A percentile compares a stretch with the other conserved stretches of the same genome.
Conservation (phyloP, 2,888 invertebrate genomes). For the Byasa hedistus region DNA sequence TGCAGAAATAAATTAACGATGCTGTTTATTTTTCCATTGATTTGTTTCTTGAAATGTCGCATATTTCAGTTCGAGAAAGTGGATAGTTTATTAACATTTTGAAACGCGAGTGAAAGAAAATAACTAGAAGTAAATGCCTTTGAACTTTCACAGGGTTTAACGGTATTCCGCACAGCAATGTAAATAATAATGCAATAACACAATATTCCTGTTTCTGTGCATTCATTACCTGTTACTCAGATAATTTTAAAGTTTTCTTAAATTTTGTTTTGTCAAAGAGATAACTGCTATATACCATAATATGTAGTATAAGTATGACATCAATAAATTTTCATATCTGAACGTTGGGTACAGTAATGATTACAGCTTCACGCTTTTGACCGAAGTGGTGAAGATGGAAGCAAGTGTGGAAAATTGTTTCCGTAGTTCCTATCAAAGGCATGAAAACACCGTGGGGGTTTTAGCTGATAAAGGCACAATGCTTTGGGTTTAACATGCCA, state of each 20-base stretch:
- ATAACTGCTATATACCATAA: too few species aligned
- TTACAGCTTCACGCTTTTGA: background rate
- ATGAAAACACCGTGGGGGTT: too few species aligned
- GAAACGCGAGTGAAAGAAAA: background rate
- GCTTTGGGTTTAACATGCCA: too few species aligned
- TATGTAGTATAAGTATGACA: too few species aligned
- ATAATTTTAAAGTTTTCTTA: too few species aligned
- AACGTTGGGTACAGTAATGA: background rate
- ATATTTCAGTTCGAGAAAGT: conserved; percentile 15
- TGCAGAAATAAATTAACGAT: background rate
- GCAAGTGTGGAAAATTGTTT: too few species aligned
- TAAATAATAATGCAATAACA: background rate
- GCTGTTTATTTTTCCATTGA: conserved; percentile 2
- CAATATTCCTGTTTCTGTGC: background rate
- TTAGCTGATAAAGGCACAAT: too few species aligned
- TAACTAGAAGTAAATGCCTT: background rate
- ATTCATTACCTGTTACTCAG: too few species aligned
- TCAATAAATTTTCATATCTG: too few species aligned
- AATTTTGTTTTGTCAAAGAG: too few species aligned
- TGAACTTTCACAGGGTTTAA: background rate
- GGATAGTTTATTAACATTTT: background rate
- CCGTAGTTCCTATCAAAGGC: too few species aligned
- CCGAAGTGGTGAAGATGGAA: background rate
- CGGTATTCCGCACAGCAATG: background rate
- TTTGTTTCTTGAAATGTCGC: conserved; percentile 9